Percentiles rank a stretch among this genome's conserved stretches.
Evolutionary conservation across 2,113 vertebrate species (phyloP).

Genomic region (Coregonus clupeaformis): DNA sequence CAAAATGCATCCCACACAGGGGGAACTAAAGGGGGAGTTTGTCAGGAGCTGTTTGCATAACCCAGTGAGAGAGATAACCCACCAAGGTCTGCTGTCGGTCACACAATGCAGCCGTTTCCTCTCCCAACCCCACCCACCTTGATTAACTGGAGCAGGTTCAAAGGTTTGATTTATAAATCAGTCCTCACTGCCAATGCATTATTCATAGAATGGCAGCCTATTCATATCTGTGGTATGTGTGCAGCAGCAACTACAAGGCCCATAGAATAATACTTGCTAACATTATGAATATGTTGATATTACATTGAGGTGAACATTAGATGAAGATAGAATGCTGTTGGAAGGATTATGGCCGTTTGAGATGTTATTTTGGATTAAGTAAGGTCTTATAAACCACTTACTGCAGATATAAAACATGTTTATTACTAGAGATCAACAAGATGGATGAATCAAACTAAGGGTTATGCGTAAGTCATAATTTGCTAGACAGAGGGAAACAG

Average conservation of each 20-base stretch:
- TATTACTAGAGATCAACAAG: neutral
- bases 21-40: neutral
- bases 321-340: neutral
- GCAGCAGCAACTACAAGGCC: neutral
- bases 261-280: neutral
- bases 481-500: neutral
- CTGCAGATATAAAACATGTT: neutral
- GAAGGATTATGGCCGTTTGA: neutral
- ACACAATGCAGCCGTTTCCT: slow-evolving; percentile 23
- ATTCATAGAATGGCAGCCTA: neutral
- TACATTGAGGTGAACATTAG: neutral
- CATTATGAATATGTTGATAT: neutral
- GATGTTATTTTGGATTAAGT: too few species aligned
- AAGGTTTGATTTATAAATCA: too few species aligned
- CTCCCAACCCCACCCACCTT: slow-evolving; percentile 15
- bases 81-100: slow-evolving; percentile 20
- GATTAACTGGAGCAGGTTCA: slow-evolving; percentile 26
- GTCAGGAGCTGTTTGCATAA: slow-evolving; percentile 3
- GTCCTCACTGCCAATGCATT: neutral
- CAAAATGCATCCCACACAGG: slow-evolving; percentile 1
- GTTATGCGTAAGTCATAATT: neutral
- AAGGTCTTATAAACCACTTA: slow-evolving; percentile 6
- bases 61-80: slow-evolving; percentile 13
- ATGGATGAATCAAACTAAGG: neutral
- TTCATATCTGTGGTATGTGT: neutral